Base-by-base conservation (phyloP, 1,140 invertebrate species). In the Tetragonula clypearis region DNA sequence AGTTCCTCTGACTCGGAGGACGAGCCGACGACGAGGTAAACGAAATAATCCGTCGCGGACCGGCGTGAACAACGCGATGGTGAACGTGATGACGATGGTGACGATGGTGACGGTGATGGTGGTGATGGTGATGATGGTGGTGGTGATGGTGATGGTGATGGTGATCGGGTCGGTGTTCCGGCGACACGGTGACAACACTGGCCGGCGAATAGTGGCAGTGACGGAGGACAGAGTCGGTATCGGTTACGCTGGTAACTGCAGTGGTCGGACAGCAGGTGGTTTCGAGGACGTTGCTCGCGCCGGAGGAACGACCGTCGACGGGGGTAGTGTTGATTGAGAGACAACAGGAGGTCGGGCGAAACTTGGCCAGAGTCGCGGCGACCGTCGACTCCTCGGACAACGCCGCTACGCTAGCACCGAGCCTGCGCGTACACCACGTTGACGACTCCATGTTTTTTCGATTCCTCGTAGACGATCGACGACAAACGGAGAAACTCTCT, bases 401-500 rank as follows among this genome's bases (percentile, higher is more conserved):
- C 53, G 69, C 21, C 62, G 56, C 23, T 21, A 55, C 75, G 69
- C 56, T 75, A 19, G 75, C 73, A 30, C 19, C n/a, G 21, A 69
- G 53, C 60, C 66, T 81, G 78, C 87, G 86, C 56, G 79, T 49
- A 53, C 79, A 79, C 72, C 86, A 69, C 79, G 79, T 56, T 30
- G 87, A 79, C 23, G 87, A 66, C 69, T 86, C 85, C 87, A 88
- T 88, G 9, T 49, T 81, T 35, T 9, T 8, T 49, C n/a, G 17
- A 17, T 74, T 15, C 11, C 23, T 73, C 49, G 49, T 5, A 23
- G 14, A 49, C 14, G 14, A 55, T 26, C 14, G 17, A n/a, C 23
- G 14, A 49, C 8, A 49, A 49, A 35, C 41, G 41, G 41, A 49
- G 41, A 49, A 8, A 49, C 41, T 41, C 3, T 41, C 41, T 41